Conservation (phyloP, 2,113 vertebrate genomes). For the Gymnocephalus cernua region DNA sequence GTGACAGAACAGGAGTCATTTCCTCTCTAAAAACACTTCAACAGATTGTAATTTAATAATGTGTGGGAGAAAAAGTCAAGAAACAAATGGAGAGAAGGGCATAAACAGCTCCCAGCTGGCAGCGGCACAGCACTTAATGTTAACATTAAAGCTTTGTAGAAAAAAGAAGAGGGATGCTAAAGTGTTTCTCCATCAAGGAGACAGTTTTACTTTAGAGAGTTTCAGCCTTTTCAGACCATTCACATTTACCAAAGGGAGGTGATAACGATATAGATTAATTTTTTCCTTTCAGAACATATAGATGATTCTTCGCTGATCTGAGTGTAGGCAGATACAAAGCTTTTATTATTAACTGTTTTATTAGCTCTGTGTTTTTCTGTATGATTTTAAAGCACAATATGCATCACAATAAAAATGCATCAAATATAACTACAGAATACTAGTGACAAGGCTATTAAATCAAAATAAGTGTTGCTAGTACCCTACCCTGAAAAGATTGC, state of each 20-base stretch:
- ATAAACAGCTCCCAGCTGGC: conserved; percentile 75
- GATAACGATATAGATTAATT: conserved; percentile 59
- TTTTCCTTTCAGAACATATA: conserved; percentile 54
- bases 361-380: not conserved
- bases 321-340: conserved; percentile 37
- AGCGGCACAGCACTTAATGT: conserved; percentile 76
- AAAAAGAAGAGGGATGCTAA: conserved; percentile 52
- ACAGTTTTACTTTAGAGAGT: conserved; percentile 63
- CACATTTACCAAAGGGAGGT: conserved; percentile 50
- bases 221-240: conserved; percentile 64
- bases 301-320: conserved; percentile 19
- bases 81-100: conserved; percentile 75
- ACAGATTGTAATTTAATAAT: conserved; percentile 84
- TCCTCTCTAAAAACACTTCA: conserved; percentile 69
- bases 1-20: conserved; percentile 72
- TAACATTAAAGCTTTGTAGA: conserved; percentile 78
- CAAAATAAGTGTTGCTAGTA: not conserved
- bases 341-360: conserved; percentile 24
- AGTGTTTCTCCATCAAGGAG: conserved; percentile 75
- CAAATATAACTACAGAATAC: not conserved
- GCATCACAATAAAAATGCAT: not conserved
- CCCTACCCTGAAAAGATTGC: not conserved
- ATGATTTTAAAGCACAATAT: conserved; percentile 4
- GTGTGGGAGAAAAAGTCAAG: conserved; percentile 77
- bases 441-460: not conserved